Base-by-base conservation (phyloP, 2,888 invertebrate species). In the Lottia scabra region DNA sequence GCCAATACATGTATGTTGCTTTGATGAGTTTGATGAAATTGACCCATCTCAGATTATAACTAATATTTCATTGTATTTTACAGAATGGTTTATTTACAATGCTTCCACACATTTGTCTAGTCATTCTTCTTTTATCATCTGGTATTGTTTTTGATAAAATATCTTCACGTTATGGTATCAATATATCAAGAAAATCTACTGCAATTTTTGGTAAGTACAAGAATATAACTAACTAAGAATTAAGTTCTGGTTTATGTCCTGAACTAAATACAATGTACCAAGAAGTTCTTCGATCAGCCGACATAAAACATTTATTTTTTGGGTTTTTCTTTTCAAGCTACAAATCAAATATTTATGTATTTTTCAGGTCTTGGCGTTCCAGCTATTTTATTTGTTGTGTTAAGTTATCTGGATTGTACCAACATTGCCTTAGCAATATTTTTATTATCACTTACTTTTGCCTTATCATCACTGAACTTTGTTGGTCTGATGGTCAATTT, bases 351-450 rank as follows among this genome's bases (percentile, higher is more conserved):
- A 15, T 26, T 8, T 63, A 27, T 65, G n/a, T 27, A 19, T 63
- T 46, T 74, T 72, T 3, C 79, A 85, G 85, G 82, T 23, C 72
- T 79, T 63, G 5, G 82, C 13, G 74, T 78, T 12, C 82, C 86
- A 2, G 84, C 82, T 0, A 71, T 79, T 4, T 71, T 81, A 26
- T 74, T 86, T 45, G 67, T 84, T 23, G 76, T 65, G 16, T 77
- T 86, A 48, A 82, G 83, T n/a, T 86, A 80, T 68, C 67, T 84
- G 68, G 82, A 83, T 72, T 83, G 83, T 68, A 73, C 72, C 2
- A 77, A 80, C 43, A 62, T 80, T 10, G 71, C 38, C 15, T 67
- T 79, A 8, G 86, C 82, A 8, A 76, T 86, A 44, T 74, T 68
- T 1, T 63, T 86, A n/a, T 77, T 86, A 12, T 77, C 78, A 5